Evolutionary conservation across 2,113 vertebrate species (phyloP).

Genomic region (Nerophis lumbriciformis): DNA sequence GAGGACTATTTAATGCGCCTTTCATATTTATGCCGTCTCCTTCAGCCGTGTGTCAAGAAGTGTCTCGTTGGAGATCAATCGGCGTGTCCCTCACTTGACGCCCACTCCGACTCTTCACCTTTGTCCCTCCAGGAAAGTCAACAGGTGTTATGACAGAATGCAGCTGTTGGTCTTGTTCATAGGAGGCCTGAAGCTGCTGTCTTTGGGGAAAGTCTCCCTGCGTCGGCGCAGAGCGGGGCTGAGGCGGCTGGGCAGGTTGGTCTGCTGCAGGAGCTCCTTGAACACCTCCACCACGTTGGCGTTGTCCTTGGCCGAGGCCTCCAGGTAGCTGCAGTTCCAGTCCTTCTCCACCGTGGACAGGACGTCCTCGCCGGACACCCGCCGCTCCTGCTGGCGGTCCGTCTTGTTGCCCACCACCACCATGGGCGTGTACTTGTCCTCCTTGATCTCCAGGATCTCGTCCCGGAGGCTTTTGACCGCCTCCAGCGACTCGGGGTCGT

Average conservation of each 20-base stretch:
- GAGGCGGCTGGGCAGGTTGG: conserved; percentile 78
- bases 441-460: conserved; percentile 87
- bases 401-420: conserved; percentile 88
- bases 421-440: conserved; percentile 81
- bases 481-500: conserved; percentile 83
- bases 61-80: background rate
- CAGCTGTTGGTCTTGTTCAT: conserved; percentile 96
- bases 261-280: conserved; percentile 81
- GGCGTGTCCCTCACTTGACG: conserved; percentile 3
- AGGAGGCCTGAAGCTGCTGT: conserved; percentile 73
- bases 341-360: conserved; percentile 82
- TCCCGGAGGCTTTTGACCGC: conserved; percentile 79
- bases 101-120: conserved; percentile 1
- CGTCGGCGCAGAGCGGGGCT: conserved; percentile 79
- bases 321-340: conserved; percentile 86
- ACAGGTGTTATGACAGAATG: conserved; percentile 70
- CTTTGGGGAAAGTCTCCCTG: conserved; percentile 83
- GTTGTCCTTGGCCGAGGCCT: conserved; percentile 85
- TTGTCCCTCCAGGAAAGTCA: background rate
- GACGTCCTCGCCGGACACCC: conserved; percentile 71
- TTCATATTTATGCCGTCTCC: background rate
- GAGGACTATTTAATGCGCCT: background rate
- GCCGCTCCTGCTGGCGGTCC: conserved; percentile 67
- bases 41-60: conserved; percentile 1
- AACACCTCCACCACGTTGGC: conserved; percentile 85